Base-by-base conservation (phyloP, 2,888 invertebrate genomes). In the Leucozona laternaria region DNA sequence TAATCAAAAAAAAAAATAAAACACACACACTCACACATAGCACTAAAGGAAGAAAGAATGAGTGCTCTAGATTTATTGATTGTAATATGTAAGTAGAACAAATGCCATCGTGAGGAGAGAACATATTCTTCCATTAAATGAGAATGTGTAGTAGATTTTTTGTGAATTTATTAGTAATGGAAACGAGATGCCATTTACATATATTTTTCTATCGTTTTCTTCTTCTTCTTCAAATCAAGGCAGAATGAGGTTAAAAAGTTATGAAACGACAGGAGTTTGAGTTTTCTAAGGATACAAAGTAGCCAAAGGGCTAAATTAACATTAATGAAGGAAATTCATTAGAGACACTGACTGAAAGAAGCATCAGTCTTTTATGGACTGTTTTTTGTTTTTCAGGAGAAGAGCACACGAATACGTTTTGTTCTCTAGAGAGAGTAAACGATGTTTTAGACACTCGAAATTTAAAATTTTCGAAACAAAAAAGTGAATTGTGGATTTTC, bases 1-100 rank as follows among this genome's bases (percentile, higher is more conserved):
- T 13, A 20, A 45, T 1, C 28, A 43, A 8, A 40, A 60, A 37
- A 60, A 1, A 25, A 11, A 58, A 20, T 37, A 34, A 58, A 13
- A 6, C 34, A 48, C 13, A 37, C 13, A 31, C 17, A 31, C 11
- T 0, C 1, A 13, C 22, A 22, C 15, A 22, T 15, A 22, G 2
- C 15, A 43, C 10, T 4, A 31, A 34, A 34, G 31, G 34, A 50
- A 45, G 45, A 31, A 55, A 72, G 43, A 34, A 71, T 66, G 45
- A 73, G 62, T 72, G 85, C 68, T 81, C 85, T 48, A 81, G 81
- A 85, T 85, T 77, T 71, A 85, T 85, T 77, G 80, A 84, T 84
- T 84, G 75, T 64, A 72, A 85, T n/a, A n/a, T 81, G 85, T 28
- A 85, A 85, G 72, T 77, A 62, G 77, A 68, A 77, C 79, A 73